Evolutionary conservation across 2,797 vertebrate genomes (phyloP).

Genomic region (Acanthis flammea): DNA sequence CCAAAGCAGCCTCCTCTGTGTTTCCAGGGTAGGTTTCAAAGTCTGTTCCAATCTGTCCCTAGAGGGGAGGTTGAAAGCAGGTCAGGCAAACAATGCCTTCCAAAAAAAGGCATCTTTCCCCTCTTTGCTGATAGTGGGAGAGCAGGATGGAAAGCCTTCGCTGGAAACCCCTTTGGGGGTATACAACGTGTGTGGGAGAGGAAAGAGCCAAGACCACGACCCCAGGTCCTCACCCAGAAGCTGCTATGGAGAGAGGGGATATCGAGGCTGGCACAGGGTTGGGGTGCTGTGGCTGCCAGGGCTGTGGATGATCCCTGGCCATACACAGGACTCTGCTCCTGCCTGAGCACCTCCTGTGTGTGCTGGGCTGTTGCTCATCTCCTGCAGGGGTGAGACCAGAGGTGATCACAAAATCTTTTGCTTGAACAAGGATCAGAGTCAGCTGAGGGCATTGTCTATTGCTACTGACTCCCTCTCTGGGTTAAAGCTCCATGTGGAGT

Average conservation of each 20-base stretch:
- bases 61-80: background rate
- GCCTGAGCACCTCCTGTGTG: accelerated
- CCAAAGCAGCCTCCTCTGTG: background rate
- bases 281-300: background rate
- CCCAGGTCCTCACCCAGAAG: background rate
- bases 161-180: background rate
- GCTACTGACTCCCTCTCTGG: background rate
- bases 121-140: background rate
- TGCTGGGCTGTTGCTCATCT: background rate
- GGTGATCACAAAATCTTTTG: background rate
- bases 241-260: background rate
- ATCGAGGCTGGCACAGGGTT: accelerated
- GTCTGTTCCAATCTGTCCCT: background rate
- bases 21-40: background rate
- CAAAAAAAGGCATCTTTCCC: background rate
- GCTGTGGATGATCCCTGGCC: background rate
- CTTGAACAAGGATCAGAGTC: background rate
- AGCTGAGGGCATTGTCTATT: background rate
- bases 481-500: background rate
- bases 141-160: background rate
- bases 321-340: background rate
- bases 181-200: accelerated
- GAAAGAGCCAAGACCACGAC: accelerated
- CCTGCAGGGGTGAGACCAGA: background rate
- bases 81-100: background rate